Conservation (phyloP, 2,797 vertebrate genomes). For the Ataeniobius toweri region DNA sequence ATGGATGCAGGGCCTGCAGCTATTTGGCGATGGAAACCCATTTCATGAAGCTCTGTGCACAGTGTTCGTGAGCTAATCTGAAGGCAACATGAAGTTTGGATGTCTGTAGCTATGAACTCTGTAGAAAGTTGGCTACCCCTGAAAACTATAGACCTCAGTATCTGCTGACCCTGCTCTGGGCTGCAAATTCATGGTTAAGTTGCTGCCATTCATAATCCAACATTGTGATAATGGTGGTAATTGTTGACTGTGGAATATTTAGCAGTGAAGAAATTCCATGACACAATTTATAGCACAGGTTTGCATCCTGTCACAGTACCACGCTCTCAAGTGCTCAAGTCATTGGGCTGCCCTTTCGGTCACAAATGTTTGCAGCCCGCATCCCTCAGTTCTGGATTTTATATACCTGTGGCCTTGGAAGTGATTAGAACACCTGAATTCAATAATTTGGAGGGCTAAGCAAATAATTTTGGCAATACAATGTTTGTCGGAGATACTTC, state of each 20-base stretch:
- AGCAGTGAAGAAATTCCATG: neutral
- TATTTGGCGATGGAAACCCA: neutral
- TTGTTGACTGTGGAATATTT: neutral
- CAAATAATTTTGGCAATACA: neutral
- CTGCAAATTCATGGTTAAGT: neutral
- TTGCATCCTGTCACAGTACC: neutral
- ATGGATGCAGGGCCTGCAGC: neutral
- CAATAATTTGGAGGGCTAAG: neutral
- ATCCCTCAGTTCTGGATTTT: neutral
- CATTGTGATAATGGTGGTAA: neutral
- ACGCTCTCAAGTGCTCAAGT: neutral
- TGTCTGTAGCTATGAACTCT: neutral
- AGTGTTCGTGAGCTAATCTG: neutral
- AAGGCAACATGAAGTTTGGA: neutral
- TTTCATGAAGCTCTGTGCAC: neutral
- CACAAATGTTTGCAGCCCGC: neutral
- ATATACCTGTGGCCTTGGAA: neutral
- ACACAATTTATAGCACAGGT: neutral
- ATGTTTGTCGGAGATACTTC: neutral
- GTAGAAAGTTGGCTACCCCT: neutral
- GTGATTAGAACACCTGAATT: neutral
- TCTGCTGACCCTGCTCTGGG: neutral
- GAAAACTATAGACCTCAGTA: neutral
- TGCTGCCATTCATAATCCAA: neutral
- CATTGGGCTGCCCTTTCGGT: neutral